Percentiles rank a stretch among this genome's conserved stretches.
These are phyloP conservation scores for Eriosoma lanigerum DNA, from an alignment of 1,140 invertebrate genomes.

Conservation along the genomic window DNA sequence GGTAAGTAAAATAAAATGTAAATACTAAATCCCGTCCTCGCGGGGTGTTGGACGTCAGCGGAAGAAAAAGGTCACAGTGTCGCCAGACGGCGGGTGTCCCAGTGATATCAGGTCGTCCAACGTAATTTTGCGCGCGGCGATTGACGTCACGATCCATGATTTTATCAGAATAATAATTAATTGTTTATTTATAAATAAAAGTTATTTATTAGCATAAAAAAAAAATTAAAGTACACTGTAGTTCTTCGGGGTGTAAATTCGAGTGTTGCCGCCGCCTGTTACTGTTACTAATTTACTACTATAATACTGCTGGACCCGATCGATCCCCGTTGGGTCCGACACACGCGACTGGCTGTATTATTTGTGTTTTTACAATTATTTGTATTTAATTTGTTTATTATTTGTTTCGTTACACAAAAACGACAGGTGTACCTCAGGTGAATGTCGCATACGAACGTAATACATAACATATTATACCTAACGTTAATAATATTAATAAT, in stretches of 20 bases:
- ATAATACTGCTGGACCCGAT: neutral
- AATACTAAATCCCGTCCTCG: neutral
- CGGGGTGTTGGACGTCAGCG: neutral
- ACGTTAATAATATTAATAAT: neutral
- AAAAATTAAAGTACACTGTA: neutral
- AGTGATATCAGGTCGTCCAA: conserved; percentile 7
- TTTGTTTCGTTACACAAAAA: too few relatives aligned
- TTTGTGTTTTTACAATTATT: neutral
- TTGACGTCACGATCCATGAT: conserved; percentile 35
- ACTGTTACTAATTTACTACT: too few relatives aligned
- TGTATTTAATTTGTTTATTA: neutral
- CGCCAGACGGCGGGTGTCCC: neutral
- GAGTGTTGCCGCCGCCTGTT: neutral
- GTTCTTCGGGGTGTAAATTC: conserved; percentile 7
- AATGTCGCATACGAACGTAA: neutral
- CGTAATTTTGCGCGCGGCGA: conserved; percentile 21
- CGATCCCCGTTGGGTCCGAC: neutral
- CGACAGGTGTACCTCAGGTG: neutral
- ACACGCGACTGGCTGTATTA: neutral
- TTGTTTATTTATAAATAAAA: conserved; percentile 52
- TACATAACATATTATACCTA: neutral
- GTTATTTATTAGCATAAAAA: conserved; percentile 23
- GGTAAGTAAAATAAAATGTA: too few relatives aligned
- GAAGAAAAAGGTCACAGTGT: neutral
- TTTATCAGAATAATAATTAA: conserved; percentile 49